Evolutionary conservation across 1,140 invertebrate species (phyloP).

Genomic region (Bombus fervidus): DNA sequence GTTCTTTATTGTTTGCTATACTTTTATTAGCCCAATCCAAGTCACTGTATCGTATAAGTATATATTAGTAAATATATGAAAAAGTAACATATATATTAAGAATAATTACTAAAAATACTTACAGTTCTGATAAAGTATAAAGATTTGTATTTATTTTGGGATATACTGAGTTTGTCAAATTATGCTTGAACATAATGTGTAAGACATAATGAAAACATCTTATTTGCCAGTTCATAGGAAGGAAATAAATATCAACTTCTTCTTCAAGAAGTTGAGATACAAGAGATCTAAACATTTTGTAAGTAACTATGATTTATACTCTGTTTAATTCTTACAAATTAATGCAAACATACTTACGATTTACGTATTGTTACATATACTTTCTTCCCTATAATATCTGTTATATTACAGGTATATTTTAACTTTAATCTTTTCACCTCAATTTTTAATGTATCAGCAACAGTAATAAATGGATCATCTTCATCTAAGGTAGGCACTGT

Average conservation of each 20-base stretch:
- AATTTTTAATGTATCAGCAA: constrained; percentile 87
- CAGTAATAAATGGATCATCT: constrained; percentile 88
- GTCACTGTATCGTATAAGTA: constrained; percentile 22
- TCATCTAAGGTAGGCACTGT: constrained; percentile 89
- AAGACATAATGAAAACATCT: constrained; percentile 67
- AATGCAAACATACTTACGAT: background rate
- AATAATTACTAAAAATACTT: constrained; percentile 24
- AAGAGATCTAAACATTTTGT: constrained; percentile 27
- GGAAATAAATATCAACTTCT: constrained; percentile 62
- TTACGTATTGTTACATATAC: background rate
- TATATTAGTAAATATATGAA: background rate
- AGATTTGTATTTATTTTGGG: constrained; percentile 42
- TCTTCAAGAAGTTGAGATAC: background rate
- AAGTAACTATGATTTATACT: background rate
- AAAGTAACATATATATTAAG: constrained; percentile 3
- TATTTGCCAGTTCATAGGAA: constrained; percentile 46
- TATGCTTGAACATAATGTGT: constrained; percentile 40
- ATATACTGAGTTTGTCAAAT: constrained; percentile 61
- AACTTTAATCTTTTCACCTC: background rate
- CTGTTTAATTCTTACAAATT: constrained; percentile 6
- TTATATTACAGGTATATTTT: constrained; percentile 9
- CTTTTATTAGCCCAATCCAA: constrained; percentile 86
- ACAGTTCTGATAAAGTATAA: constrained; percentile 16
- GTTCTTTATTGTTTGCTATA: constrained; percentile 86
- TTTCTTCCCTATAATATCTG: constrained; percentile 29